These are phyloP conservation scores for Perca schrenkii DNA, from an alignment of 2,113 vertebrate genomes.

Conservation along the genomic window DNA sequence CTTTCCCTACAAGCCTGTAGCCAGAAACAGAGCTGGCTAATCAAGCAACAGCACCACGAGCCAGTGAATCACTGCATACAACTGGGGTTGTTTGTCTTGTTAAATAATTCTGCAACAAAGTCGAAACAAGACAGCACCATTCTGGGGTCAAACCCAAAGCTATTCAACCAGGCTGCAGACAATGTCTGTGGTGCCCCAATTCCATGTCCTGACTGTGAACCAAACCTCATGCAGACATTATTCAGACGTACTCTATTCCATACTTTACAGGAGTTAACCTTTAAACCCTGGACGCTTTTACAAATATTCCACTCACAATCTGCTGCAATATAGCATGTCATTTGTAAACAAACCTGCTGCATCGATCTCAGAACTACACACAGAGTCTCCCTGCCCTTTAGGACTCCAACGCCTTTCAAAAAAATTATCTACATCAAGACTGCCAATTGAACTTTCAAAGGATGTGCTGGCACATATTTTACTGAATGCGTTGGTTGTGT, in stretches of 20 bases:
- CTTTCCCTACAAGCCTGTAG: neutral
- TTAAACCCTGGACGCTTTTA: slow-evolving; percentile 11
- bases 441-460: slow-evolving; percentile 9
- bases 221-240: neutral
- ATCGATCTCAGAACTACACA: neutral
- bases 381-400: slow-evolving; percentile 6
- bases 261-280: slow-evolving; percentile 3
- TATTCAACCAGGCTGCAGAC: slow-evolving; percentile 1
- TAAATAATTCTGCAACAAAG: neutral
- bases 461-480: neutral
- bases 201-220: neutral
- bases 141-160: neutral
- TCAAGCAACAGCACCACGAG: neutral
- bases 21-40: neutral
- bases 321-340: slow-evolving; percentile 9
- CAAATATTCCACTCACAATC: slow-evolving; percentile 30
- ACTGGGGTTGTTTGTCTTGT: slow-evolving; percentile 1
- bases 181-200: neutral
- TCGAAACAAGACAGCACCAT: neutral
- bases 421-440: slow-evolving; percentile 1
- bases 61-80: neutral
- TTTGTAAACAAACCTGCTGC: slow-evolving; percentile 38
- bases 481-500: neutral
- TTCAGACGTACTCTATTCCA: neutral
- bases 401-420: slow-evolving; percentile 28